Conservation (phyloP, 1,140 invertebrate genomes). For the Marisa cornuarietis region DNA sequence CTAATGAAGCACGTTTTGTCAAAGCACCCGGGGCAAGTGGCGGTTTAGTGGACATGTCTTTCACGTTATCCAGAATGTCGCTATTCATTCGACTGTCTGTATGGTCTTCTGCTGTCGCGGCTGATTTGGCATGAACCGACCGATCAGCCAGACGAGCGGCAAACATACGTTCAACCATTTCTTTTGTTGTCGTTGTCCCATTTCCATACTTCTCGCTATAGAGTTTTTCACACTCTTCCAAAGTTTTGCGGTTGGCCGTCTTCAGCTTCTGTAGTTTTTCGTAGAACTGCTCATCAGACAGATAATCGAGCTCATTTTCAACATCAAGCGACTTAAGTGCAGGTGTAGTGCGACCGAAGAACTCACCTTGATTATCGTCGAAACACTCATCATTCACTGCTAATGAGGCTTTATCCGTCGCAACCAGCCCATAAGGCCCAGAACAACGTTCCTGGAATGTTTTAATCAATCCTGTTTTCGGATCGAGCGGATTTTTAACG, state of each 20-base stretch:
- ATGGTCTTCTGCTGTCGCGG: conserved; percentile 3
- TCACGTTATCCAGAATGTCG: neutral
- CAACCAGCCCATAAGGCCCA: conserved; percentile 17
- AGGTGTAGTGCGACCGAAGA: neutral
- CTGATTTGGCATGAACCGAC: neutral
- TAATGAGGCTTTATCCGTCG: conserved; percentile 7
- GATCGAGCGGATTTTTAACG: conserved; percentile 57
- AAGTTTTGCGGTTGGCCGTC: conserved; percentile 61
- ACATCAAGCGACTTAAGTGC: conserved; percentile 17
- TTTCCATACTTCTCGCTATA: conserved; percentile 55
- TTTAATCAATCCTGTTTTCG: conserved; percentile 51
- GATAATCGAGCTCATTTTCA: conserved; percentile 38
- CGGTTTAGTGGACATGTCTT: conserved; percentile 24
- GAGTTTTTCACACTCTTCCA: conserved; percentile 58
- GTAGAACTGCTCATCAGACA: conserved; percentile 62
- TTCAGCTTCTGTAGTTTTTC: conserved; percentile 58
- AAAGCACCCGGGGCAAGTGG: conserved; percentile 6
- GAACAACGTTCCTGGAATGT: conserved; percentile 32
- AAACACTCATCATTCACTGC: conserved; percentile 10
- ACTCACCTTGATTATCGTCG: neutral
- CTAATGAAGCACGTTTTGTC: conserved; percentile 4
- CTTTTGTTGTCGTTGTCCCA: neutral
- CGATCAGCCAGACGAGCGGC: conserved; percentile 17
- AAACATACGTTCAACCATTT: conserved; percentile 25
- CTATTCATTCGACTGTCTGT: neutral